These are phyloP conservation scores for Pteromalus puparum DNA, from an alignment of 1,140 invertebrate genomes.

Conservation along the genomic window DNA sequence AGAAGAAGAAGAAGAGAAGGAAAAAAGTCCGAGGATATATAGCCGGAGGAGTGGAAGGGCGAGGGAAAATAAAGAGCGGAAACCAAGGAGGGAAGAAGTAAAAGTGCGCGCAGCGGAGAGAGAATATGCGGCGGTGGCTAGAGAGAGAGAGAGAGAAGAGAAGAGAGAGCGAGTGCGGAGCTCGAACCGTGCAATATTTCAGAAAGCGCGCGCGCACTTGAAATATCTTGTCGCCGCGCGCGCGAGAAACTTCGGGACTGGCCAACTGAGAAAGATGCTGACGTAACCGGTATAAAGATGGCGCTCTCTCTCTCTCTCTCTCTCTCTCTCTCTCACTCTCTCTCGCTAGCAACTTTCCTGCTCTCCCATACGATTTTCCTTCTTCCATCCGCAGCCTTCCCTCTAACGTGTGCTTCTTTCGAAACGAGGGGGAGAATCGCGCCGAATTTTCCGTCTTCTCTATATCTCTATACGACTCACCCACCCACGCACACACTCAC, in stretches of 20 bases:
- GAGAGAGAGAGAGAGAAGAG: conserved; percentile 32
- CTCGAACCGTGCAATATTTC: conserved; percentile 69
- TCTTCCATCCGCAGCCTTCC: neutral
- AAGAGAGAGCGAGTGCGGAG: conserved; percentile 62
- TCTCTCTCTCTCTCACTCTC: too few relatives aligned
- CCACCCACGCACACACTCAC: neutral
- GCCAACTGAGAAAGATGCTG: conserved; percentile 70
- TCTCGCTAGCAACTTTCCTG: neutral
- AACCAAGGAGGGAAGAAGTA: neutral
- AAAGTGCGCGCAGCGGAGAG: neutral
- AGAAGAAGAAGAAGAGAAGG: neutral
- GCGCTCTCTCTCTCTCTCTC: conserved; percentile 44
- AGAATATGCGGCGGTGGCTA: conserved; percentile 8
- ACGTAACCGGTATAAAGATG: conserved; percentile 70
- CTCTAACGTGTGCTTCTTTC: conserved; percentile 4
- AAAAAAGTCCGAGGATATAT: conserved; percentile 21
- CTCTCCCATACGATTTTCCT: conserved; percentile 1
- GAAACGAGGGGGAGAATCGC: neutral
- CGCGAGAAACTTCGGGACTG: conserved; percentile 55
- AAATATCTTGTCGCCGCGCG: conserved; percentile 71
- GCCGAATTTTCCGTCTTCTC: neutral
- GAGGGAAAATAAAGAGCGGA: conserved; percentile 9
- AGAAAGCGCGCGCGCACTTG: conserved; percentile 66
- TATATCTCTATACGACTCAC: neutral
- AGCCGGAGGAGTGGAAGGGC: neutral